A percentile compares a stretch with the other conserved stretches of the same genome.
These are phyloP conservation scores for Pangasius macronema DNA, from an alignment of 2,797 vertebrate genomes.

Conservation along the genomic window DNA sequence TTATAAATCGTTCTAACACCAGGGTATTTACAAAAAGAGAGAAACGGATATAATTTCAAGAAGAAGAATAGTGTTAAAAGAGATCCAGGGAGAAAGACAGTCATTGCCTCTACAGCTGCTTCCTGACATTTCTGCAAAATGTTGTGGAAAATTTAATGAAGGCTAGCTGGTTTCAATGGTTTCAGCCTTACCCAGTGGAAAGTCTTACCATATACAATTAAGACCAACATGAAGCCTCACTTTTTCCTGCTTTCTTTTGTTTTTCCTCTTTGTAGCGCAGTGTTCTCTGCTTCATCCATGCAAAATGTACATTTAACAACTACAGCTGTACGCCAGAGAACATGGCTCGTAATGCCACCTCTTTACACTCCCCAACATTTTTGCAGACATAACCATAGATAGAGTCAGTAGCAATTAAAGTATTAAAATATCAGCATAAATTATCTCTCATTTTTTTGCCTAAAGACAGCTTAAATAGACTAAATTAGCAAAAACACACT, in stretches of 20 bases:
- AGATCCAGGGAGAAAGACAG: constrained; percentile 69
- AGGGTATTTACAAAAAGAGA: constrained; percentile 3
- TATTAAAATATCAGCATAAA: background rate
- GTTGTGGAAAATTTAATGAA: constrained; percentile 90
- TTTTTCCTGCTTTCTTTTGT: constrained; percentile 63
- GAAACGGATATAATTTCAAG: constrained; percentile 32
- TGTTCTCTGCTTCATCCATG: constrained; percentile 67
- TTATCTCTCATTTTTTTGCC: background rate
- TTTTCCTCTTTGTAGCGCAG: constrained; percentile 64
- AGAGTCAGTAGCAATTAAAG: background rate
- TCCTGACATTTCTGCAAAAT: constrained; percentile 86
- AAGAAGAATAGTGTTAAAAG: constrained; percentile 56
- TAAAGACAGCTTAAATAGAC: background rate
- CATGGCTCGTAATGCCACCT: background rate
- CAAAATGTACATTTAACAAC: constrained; percentile 60
- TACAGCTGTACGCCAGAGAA: constrained; percentile 48
- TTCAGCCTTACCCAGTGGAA: constrained; percentile 82
- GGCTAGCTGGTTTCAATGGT: constrained; percentile 73
- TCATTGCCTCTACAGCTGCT: constrained; percentile 81
- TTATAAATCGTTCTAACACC: background rate
- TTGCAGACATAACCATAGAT: background rate
- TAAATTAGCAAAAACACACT: background rate
- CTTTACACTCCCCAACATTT: background rate
- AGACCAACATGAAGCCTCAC: constrained; percentile 72
- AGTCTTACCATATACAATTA: constrained; percentile 85